phyloP scores from a whole-genome alignment of 2,797 vertebrate genomes.

The Chelon auratus region DNA sequence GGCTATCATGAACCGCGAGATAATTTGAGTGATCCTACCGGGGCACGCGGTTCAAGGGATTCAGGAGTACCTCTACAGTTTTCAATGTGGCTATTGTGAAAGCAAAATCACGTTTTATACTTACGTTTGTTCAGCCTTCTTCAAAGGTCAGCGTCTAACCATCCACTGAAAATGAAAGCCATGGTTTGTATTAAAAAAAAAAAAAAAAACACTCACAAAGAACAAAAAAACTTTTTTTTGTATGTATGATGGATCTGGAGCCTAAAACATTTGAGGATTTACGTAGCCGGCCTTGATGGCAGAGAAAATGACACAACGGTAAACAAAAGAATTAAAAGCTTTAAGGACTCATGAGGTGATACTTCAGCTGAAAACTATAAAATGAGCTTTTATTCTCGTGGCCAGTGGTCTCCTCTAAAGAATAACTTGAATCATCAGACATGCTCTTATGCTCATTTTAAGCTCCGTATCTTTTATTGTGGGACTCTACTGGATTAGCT shows the following conservation, averaged over 20 bases:
- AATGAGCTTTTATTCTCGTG: conserved; percentile 9
- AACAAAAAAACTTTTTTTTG: background rate
- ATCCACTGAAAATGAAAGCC: conserved; percentile 12
- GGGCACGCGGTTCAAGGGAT: conserved; percentile 24
- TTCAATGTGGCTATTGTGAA: background rate
- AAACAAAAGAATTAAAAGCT: background rate
- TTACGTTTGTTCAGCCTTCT: conserved; percentile 14
- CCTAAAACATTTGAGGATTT: conserved; percentile 8
- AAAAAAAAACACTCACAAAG: background rate
- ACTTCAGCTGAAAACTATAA: background rate
- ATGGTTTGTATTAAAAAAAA: conserved; percentile 6
- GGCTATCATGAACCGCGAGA: conserved; percentile 4
- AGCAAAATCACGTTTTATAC: conserved; percentile 23
- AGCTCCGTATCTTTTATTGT: too few relatives aligned
- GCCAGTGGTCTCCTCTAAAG: too few relatives aligned
- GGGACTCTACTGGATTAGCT: too few relatives aligned
- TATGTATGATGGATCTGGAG: background rate
- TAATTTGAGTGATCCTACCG: conserved; percentile 8
- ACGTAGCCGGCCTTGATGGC: background rate
- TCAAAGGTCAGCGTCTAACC: conserved; percentile 9
- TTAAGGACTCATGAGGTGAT: background rate
- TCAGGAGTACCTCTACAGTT: background rate
- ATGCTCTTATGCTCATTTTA: too few relatives aligned
- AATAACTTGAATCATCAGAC: too few relatives aligned
- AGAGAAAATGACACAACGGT: background rate